Conservation (phyloP, 1,140 invertebrate genomes). For the Littorina saxatilis region DNA sequence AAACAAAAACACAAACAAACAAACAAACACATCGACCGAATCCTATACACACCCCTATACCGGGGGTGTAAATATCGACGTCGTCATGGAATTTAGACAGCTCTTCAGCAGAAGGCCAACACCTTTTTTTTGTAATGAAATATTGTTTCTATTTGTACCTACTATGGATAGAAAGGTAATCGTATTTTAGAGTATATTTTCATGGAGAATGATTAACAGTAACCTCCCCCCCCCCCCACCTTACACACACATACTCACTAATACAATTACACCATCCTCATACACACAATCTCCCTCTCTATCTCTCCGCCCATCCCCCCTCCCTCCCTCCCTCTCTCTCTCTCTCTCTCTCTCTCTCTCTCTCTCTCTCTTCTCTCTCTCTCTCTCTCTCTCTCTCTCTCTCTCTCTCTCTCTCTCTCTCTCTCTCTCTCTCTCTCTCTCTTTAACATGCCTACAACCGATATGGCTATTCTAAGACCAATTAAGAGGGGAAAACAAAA, state of each 20-base stretch:
- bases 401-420: neutral
- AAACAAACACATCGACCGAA: no score
- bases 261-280: neutral
- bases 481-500: no score
- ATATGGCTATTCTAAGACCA: no score
- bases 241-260: neutral
- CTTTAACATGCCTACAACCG: no score
- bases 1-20: no score
- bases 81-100: neutral
- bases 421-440: neutral
- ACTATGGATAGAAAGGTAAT: no score
- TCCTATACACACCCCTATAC: no score
- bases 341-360: constrained; percentile 6
- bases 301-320: neutral
- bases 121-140: no score
- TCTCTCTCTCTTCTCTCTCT: neutral
- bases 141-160: no score
- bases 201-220: no score
- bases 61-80: no score
- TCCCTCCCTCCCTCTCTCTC: neutral
- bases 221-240: neutral
- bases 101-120: neutral
- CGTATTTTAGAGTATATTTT: no score
- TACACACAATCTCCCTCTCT: neutral
- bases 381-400: neutral